These are phyloP conservation scores for Anthrax anthrax DNA, from an alignment of 2,888 invertebrate species.

Conservation along the genomic window DNA sequence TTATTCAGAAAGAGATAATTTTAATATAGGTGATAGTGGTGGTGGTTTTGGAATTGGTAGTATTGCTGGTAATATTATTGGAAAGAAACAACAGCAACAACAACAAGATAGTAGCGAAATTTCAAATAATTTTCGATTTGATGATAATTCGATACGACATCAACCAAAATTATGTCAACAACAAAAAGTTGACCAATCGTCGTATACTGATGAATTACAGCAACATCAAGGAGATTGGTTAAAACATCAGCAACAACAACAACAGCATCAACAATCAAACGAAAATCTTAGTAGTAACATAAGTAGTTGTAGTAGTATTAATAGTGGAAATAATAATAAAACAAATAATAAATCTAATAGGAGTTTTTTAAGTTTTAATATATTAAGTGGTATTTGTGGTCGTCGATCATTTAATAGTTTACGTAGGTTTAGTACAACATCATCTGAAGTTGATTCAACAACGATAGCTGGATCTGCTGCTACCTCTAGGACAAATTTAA, in stretches of 20 bases:
- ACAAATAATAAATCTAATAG: slow-evolving; percentile 6
- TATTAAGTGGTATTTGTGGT: slow-evolving; percentile 19
- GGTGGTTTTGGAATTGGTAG: neutral
- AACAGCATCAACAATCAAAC: slow-evolving; percentile 3
- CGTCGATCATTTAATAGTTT: slow-evolving; percentile 14
- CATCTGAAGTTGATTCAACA: slow-evolving; percentile 6
- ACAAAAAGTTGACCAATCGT: neutral
- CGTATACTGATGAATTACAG: neutral
- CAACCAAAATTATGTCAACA: neutral
- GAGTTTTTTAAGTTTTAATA: slow-evolving; percentile 14
- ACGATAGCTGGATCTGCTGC: slow-evolving; percentile 4
- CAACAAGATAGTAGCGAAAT: no score
- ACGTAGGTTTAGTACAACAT: slow-evolving; percentile 4
- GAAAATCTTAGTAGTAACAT: slow-evolving; percentile 2
- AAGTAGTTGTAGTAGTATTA: neutral
- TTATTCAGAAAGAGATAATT: slow-evolving; percentile 4
- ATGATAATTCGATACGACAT: neutral
- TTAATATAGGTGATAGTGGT: slow-evolving; percentile 1
- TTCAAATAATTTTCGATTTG: no score
- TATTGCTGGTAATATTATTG: slow-evolving; percentile 4
- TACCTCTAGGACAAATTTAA: neutral
- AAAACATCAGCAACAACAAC: neutral
- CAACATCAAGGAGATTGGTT: neutral
- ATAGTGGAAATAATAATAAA: neutral
- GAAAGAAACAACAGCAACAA: neutral